Evolutionary conservation across 2,888 invertebrate genomes (phyloP).

Genomic region (Agrotis ipsilon): DNA sequence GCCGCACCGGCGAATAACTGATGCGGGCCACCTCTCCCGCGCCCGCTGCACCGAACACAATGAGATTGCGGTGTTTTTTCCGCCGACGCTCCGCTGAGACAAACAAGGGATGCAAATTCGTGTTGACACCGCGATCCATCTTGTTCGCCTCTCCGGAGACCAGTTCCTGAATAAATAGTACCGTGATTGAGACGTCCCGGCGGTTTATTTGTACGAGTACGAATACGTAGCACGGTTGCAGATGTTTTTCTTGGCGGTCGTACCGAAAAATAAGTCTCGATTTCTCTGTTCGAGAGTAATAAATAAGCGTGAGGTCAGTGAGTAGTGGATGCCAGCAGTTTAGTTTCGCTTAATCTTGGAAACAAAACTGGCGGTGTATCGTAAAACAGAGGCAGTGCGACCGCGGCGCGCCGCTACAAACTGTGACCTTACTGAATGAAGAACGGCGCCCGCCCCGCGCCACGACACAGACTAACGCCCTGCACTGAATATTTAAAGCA

Average conservation of each 20-base stretch:
- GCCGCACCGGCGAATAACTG: constrained; percentile 88
- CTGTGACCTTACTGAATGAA: constrained; percentile 85
- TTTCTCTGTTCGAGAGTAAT: constrained; percentile 71
- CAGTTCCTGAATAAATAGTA: constrained; percentile 86
- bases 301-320: constrained; percentile 79
- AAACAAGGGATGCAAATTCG: constrained; percentile 91
- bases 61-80: constrained; percentile 90
- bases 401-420: constrained; percentile 79
- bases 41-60: constrained; percentile 86
- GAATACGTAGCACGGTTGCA: constrained; percentile 78
- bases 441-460: constrained; percentile 75
- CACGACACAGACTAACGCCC: constrained; percentile 71
- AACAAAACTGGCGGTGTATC: constrained; percentile 83
- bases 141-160: constrained; percentile 90
- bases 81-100: constrained; percentile 85
- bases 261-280: constrained; percentile 73
- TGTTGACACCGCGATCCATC: constrained; percentile 91
- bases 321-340: constrained; percentile 82
- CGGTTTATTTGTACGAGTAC: constrained; percentile 81
- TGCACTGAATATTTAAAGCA: constrained; percentile 70
- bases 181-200: constrained; percentile 86
- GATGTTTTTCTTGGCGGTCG: constrained; percentile 77
- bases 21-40: constrained; percentile 79
- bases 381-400: constrained; percentile 80
- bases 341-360: constrained; percentile 87